These are phyloP conservation scores for Metallyticus violacea DNA, from an alignment of 2,888 invertebrate species.

Conservation along the genomic window DNA sequence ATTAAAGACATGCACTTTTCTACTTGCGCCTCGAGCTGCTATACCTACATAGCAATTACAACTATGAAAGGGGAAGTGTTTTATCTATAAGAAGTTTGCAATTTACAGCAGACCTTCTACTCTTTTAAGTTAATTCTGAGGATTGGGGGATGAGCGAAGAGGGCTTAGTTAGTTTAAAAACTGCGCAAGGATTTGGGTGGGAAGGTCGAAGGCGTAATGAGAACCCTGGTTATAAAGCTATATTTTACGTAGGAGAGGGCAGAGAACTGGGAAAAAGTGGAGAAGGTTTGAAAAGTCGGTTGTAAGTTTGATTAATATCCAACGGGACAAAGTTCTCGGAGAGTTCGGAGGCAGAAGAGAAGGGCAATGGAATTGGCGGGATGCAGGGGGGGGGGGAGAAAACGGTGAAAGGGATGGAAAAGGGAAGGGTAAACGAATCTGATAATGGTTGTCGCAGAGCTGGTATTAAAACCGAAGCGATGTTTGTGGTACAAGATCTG, in stretches of 20 bases:
- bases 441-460: not conserved
- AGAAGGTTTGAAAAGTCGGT: not conserved
- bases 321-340: not conserved
- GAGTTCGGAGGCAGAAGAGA: not conserved
- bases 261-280: not conserved
- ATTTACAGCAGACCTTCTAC: not conserved
- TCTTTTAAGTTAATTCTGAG: slow-evolving; percentile 2
- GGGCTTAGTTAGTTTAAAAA: not conserved
- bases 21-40: not conserved
- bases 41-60: not conserved
- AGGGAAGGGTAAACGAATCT: not conserved
- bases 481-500: not conserved
- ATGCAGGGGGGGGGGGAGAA: not conserved
- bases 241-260: not conserved
- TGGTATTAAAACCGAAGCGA: slow-evolving; percentile 2
- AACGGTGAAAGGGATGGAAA: not conserved
- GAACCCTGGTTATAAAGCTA: slow-evolving; percentile 1
- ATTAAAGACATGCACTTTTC: not conserved
- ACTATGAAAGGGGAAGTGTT: not conserved
- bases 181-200: not conserved
- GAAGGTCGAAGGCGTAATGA: not conserved
- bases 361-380: not conserved
- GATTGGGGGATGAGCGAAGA: not conserved
- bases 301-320: slow-evolving; percentile 9
- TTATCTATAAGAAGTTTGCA: not conserved